These are phyloP conservation scores for Cervus canadensis DNA, from an alignment of 2,113 vertebrate species.

Conservation along the genomic window DNA sequence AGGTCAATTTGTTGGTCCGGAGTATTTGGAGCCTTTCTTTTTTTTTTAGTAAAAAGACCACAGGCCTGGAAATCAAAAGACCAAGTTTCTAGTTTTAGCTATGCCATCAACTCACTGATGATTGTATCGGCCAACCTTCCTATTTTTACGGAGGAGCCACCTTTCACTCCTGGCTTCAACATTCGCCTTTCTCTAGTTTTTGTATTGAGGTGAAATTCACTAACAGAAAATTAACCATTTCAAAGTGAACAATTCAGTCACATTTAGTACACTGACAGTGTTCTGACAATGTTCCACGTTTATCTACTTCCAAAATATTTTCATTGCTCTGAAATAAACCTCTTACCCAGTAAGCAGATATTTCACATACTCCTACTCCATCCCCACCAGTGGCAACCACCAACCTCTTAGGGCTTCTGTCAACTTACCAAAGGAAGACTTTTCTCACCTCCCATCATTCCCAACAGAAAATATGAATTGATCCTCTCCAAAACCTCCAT, in stretches of 20 bases:
- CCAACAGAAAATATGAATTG: background rate
- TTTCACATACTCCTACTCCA: background rate
- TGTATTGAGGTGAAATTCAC: background rate
- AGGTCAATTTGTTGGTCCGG: background rate
- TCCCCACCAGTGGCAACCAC: background rate
- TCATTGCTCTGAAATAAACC: background rate
- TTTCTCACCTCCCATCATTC: background rate
- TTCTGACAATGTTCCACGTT: background rate
- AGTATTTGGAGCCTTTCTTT: background rate
- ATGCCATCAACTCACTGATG: background rate
- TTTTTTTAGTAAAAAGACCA: background rate
- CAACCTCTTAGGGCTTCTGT: background rate
- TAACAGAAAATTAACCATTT: background rate
- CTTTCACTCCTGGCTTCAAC: background rate
- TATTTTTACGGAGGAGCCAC: background rate
- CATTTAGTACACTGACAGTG: too few species aligned
- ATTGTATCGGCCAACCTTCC: background rate
- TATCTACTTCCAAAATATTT: background rate
- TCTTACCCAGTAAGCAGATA: background rate
- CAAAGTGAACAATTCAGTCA: background rate
- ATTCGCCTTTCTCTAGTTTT: background rate
- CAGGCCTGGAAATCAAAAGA: background rate
- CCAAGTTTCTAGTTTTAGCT: background rate
- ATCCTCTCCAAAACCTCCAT: background rate
- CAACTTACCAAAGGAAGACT: background rate